These are phyloP conservation scores for Helarctos malayanus DNA, from an alignment of 2,797 vertebrate species.

Conservation along the genomic window DNA sequence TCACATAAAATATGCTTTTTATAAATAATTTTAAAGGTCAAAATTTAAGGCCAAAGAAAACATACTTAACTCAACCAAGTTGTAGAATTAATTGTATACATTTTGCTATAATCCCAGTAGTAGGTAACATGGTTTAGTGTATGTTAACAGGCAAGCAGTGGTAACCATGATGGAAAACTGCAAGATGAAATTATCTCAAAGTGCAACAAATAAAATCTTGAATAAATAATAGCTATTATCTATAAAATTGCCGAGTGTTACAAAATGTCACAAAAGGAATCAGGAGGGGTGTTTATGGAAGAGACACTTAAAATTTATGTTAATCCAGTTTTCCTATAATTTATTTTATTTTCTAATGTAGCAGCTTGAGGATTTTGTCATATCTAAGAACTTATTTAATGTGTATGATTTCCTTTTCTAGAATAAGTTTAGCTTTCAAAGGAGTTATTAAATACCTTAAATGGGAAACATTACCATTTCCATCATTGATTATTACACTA, in stretches of 20 bases:
- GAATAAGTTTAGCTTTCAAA: background rate
- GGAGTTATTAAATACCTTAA: background rate
- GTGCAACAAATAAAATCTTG: background rate
- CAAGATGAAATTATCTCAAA: background rate
- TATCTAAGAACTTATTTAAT: background rate
- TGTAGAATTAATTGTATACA: background rate
- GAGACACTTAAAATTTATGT: background rate
- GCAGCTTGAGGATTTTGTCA: background rate
- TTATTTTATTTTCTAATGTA: slow-evolving; percentile 1
- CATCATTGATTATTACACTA: background rate
- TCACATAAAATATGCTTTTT: background rate
- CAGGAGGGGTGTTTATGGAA: background rate
- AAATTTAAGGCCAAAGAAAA: background rate
- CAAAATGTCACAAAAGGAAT: background rate
- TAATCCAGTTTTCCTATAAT: background rate
- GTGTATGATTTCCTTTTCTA: background rate
- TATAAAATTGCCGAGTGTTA: background rate
- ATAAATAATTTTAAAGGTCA: slow-evolving; percentile 31
- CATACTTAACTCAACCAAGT: background rate
- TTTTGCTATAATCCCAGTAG: background rate
- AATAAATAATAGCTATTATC: background rate
- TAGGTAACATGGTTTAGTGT: background rate
- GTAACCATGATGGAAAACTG: background rate
- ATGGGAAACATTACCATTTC: background rate
- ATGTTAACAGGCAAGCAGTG: background rate